A percentile compares a stretch with the other conserved stretches of the same genome.
Conservation (phyloP, 1,140 invertebrate species). For the Lerema accius region DNA sequence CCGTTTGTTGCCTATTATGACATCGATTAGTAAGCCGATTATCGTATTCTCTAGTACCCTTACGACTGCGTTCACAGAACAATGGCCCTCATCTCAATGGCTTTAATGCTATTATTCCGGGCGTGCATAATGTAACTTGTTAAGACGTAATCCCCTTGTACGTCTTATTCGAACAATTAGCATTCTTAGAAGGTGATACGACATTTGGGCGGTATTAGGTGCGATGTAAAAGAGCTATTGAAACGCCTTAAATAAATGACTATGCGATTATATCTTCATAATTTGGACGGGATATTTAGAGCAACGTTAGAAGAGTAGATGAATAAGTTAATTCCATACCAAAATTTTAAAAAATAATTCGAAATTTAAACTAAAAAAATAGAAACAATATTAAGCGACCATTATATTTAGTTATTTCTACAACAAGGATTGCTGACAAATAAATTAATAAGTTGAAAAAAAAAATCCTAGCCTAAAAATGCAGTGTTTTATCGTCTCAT, state of each 20-base stretch:
- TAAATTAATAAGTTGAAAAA: no score
- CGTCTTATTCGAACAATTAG: conserved; percentile 28
- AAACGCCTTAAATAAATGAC: not conserved
- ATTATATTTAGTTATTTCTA: no score
- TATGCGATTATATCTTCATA: no score
- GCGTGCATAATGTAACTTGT: conserved; percentile 14
- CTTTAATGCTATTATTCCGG: conserved; percentile 1
- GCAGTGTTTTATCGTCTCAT: not conserved
- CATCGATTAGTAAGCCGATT: conserved; percentile 41
- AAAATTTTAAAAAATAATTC: no score
- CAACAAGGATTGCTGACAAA: no score
- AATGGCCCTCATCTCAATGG: conserved; percentile 6
- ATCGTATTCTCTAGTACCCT: conserved; percentile 20
- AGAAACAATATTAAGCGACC: no score
- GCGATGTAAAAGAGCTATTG: not conserved
- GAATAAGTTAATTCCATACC: no score
- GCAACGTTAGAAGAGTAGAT: no score
- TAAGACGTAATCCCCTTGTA: conserved; percentile 33
- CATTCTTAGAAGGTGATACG: conserved; percentile 28
- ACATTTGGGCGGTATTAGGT: conserved; percentile 13
- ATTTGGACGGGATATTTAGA: no score
- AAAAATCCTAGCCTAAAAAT: not conserved
- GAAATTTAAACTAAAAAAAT: no score
- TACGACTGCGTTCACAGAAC: conserved; percentile 4
- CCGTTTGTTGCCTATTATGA: conserved; percentile 21